phyloP scores from a whole-genome alignment of 1,140 invertebrate species.

The Drosophila yakuba region DNA sequence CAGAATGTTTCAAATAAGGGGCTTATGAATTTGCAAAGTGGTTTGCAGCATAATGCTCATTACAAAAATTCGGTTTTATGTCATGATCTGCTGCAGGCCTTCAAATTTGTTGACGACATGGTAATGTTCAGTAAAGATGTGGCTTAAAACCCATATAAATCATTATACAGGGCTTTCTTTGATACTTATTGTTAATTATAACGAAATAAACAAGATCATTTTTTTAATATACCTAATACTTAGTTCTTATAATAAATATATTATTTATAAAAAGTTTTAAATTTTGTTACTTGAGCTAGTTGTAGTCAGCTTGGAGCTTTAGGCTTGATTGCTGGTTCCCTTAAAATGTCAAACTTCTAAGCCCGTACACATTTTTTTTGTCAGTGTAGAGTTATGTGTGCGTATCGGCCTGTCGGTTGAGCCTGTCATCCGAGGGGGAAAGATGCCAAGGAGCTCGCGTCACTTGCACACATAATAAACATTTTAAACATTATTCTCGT shows the following conservation, averaged over 20 bases:
- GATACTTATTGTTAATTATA: background rate
- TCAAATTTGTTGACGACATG: background rate
- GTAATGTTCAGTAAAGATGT: background rate
- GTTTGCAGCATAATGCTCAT: slow-evolving; percentile 35
- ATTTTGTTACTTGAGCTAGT: no score
- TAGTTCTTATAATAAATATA: no score
- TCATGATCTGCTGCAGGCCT: background rate
- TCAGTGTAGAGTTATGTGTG: slow-evolving; percentile 34
- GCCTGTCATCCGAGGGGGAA: slow-evolving; percentile 40
- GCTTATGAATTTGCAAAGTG: slow-evolving; percentile 35
- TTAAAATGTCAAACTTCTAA: background rate
- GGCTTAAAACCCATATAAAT: background rate
- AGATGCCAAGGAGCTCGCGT: slow-evolving; percentile 47
- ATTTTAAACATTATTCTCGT: slow-evolving; percentile 83
- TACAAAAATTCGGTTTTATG: slow-evolving; percentile 23
- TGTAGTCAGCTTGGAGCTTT: no score
- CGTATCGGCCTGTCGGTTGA: slow-evolving; percentile 35
- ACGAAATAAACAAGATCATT: no score
- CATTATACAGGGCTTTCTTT: background rate
- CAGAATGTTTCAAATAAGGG: slow-evolving; percentile 32
- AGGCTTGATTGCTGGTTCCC: no score
- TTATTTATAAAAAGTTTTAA: no score
- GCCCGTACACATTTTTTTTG: background rate
- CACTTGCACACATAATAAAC: slow-evolving; percentile 83
- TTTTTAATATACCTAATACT: no score